Conservation (phyloP, 2,888 invertebrate species). For the Nematopogon swammerdamellus region DNA sequence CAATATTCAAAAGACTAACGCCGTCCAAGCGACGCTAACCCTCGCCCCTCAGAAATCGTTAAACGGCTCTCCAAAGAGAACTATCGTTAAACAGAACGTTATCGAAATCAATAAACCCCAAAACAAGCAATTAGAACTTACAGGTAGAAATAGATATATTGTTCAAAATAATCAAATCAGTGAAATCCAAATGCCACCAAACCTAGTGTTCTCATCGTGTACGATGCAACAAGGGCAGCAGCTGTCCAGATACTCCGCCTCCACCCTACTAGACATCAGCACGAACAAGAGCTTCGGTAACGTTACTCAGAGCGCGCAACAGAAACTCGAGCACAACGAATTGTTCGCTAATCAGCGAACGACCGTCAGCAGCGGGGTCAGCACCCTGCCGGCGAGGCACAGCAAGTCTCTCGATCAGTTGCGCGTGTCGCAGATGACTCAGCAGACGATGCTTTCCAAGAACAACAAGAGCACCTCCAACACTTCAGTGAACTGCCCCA, state of each 20-base stretch:
- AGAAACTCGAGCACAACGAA: constrained; percentile 29
- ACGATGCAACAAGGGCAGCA: constrained; percentile 44
- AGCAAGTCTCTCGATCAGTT: constrained; percentile 81
- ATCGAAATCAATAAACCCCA: constrained; percentile 36
- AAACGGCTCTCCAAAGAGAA: constrained; percentile 42
- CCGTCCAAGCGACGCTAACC: constrained; percentile 64
- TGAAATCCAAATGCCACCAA: constrained; percentile 47
- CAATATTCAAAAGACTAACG: constrained; percentile 48
- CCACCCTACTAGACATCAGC: constrained; percentile 51
- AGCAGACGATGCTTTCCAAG: constrained; percentile 25
- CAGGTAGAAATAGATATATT: constrained; percentile 47
- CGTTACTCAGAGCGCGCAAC: constrained; percentile 26
- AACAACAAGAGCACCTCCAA: constrained; percentile 37
- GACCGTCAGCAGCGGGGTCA: constrained; percentile 44
- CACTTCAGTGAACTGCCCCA: constrained; percentile 43
- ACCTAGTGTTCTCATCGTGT: constrained; percentile 38
- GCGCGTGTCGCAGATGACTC: constrained; percentile 51
- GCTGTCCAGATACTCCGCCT: constrained; percentile 59
- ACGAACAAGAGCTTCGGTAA: constrained; percentile 26
- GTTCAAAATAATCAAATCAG: constrained; percentile 53
- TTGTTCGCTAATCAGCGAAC: constrained; percentile 30
- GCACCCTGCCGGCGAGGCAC: constrained; percentile 66
- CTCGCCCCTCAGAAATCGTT: constrained; percentile 57
- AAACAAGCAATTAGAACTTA: constrained; percentile 45
- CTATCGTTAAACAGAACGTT: constrained; percentile 44